Percentiles rank a stretch among this genome's conserved stretches.
Conservation (phyloP, 2,113 vertebrate species). For the Semicossyphus pulcher region DNA sequence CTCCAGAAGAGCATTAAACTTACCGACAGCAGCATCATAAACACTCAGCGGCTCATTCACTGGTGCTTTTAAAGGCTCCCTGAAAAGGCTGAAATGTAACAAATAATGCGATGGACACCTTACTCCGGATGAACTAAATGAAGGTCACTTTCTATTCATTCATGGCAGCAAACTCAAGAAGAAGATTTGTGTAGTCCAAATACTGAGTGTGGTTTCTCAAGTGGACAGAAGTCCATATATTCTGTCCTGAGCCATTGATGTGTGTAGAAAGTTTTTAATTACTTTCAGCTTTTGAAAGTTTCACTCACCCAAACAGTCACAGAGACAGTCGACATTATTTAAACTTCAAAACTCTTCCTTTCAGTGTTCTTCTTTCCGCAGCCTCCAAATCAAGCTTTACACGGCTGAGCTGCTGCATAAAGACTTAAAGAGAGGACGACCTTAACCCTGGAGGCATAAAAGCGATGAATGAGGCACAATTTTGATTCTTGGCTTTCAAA, state of each 20-base stretch:
- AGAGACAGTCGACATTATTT: background rate
- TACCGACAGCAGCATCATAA: background rate
- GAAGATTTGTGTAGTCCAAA: background rate
- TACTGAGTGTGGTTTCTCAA: background rate
- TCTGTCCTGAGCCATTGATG: background rate
- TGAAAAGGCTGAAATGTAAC: too few relatives aligned
- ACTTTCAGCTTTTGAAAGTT: slow-evolving; percentile 20
- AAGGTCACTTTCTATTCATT: background rate
- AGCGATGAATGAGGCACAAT: background rate
- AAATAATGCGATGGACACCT: background rate
- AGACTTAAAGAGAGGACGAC: background rate
- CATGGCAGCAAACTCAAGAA: background rate
- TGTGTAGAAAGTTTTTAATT: slow-evolving; percentile 29
- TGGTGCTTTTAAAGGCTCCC: background rate
- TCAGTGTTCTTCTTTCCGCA: background rate
- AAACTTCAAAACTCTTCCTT: background rate
- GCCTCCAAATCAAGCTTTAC: background rate
- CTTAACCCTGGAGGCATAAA: background rate
- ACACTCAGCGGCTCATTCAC: background rate
- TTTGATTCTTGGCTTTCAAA: background rate
- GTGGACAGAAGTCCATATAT: background rate
- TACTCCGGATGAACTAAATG: background rate
- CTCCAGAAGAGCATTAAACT: background rate
- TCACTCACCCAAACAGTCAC: background rate
- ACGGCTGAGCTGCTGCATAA: background rate